Conservation (phyloP, 1,140 invertebrate species). For the Hylyphantes graminicola region DNA sequence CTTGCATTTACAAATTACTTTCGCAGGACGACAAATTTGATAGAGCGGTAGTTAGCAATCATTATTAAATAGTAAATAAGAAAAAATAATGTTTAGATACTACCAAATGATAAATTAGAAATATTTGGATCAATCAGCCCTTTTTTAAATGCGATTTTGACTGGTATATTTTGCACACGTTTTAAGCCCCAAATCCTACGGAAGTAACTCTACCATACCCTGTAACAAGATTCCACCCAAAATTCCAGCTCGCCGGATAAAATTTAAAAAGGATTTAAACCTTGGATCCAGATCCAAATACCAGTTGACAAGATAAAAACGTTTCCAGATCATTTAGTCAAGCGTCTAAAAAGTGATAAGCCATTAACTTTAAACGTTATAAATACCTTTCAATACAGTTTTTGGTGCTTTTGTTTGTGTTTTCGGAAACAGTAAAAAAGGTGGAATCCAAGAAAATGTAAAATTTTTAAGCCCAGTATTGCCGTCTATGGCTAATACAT, state of each 20-base stretch:
- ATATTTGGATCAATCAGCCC: too few species aligned
- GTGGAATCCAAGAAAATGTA: too few species aligned
- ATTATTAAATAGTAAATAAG: too few species aligned
- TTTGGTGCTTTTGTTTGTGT: not conserved
- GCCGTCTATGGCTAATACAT: too few species aligned
- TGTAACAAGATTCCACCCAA: slow-evolving; percentile 30
- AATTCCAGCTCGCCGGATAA: slow-evolving; percentile 2
- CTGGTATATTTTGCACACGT: slow-evolving; percentile 21
- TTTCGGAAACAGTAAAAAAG: too few species aligned
- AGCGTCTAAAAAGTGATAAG: not conserved
- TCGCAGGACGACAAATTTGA: too few species aligned
- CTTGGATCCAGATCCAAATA: not conserved
- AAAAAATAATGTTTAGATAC: too few species aligned
- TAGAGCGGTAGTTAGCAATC: too few species aligned
- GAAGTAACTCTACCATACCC: slow-evolving; percentile 8
- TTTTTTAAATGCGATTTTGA: not conserved
- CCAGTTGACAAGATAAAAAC: slow-evolving; percentile 11
- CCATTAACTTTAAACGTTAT: not conserved
- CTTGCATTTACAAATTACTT: too few species aligned
- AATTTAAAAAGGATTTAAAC: slow-evolving; percentile 31
- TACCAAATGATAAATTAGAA: too few species aligned
- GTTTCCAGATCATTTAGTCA: not conserved
- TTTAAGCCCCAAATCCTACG: not conserved
- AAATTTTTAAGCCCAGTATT: too few species aligned
- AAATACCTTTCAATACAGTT: not conserved